phyloP scores from a whole-genome alignment of 2,888 invertebrate genomes.

The Micoletzkya japonica region DNA sequence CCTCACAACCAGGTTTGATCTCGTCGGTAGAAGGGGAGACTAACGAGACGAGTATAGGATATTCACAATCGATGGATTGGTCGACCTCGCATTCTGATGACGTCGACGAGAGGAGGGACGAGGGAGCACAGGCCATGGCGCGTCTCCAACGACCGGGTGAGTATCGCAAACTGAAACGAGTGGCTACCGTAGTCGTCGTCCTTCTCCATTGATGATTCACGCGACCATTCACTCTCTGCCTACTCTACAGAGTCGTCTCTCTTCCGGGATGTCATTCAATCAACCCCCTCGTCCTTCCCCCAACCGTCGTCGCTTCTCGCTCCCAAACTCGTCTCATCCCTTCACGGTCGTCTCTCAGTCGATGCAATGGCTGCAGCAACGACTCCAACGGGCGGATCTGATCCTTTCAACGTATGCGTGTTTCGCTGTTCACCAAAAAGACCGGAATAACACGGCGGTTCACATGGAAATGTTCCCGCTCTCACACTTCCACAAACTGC shows the following conservation, averaged over 20 bases:
- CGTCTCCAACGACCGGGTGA: no score
- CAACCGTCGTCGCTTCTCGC: not conserved
- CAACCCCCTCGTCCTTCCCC: conserved; percentile 14
- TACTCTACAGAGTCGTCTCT: conserved; percentile 7
- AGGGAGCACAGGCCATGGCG: not conserved
- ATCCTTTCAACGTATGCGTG: conserved; percentile 6
- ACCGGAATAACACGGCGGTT: not conserved
- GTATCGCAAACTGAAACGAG: conserved; percentile 2
- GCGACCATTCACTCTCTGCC: not conserved
- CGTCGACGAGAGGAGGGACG: not conserved
- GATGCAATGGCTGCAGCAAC: not conserved
- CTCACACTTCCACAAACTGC: not conserved
- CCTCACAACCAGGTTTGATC: conserved; percentile 7
- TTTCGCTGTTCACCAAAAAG: not conserved
- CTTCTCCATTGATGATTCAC: conserved; percentile 20
- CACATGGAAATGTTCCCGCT: not conserved
- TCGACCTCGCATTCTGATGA: not conserved
- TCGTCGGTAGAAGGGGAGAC: no score
- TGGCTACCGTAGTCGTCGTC: conserved; percentile 9
- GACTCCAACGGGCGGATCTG: not conserved
- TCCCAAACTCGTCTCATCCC: conserved; percentile 3
- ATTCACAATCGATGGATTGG: conserved; percentile 26
- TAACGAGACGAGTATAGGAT: conserved; percentile 9
- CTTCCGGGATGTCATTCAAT: conserved; percentile 24
- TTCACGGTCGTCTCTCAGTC: conserved; percentile 13